Base-by-base conservation (phyloP, 2,888 invertebrate genomes). In the Mongoloraphidia duomilia region DNA sequence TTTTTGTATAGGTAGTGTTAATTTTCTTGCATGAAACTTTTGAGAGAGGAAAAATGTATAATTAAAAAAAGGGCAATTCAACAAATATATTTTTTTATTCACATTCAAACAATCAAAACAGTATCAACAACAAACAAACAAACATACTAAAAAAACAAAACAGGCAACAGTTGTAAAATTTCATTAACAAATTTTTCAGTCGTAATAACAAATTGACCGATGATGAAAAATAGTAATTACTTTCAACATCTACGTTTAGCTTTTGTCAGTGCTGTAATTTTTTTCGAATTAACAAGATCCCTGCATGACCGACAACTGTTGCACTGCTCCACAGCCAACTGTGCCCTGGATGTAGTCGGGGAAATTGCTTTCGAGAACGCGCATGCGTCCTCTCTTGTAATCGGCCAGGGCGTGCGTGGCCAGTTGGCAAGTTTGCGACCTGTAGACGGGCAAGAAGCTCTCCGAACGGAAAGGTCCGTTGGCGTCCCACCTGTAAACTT, bases 361-460 rank as follows among this genome's bases (percentile, higher is more conserved):
- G 63, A 79, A 80, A 62, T 79, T 80, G 56, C 77, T 77, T 59
- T 79, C 76, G 51, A 80, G 60, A 1, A 75, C 72, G 45, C 79
- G 67, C 71, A 80, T 77, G 47, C 71, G 66, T 43, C 71, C 69
- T 41, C 72, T 67, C 54, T 69, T 72, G 58, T 73, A 71, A 57
- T 78, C 80, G 9, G 78, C 70, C 37, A 76, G 61, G 0, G 74
- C 77, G 52, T 78, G 76, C 10, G 79, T 80, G 12, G 76, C 72
- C 58, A 80, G 60, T 49, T 70, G 67, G 56, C 75, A 76, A 41
- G 67, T 65, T 10, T 65, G 65, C 35, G 72, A 70, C 49, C 71
- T 69, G 53, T 76, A 73, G n/a, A 78, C 76, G 12, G 69, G 61
- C 49, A 70, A 63, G 56, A 77, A 74, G 58, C 73, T 73, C 1